These are phyloP conservation scores for Chaetops frenatus DNA, from an alignment of 2,113 vertebrate genomes.

Conservation along the genomic window DNA sequence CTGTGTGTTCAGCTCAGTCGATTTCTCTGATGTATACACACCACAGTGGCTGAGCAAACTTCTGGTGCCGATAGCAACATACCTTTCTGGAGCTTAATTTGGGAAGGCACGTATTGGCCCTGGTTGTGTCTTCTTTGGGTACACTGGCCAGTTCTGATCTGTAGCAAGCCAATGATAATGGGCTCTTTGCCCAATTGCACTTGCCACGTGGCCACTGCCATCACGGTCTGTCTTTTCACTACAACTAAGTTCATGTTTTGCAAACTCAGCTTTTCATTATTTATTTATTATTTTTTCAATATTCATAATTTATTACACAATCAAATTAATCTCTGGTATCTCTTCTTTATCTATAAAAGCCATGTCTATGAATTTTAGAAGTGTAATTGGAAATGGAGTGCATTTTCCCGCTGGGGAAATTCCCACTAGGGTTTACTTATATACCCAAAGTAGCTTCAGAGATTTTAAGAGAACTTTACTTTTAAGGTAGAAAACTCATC, in stretches of 20 bases:
- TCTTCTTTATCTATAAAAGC: not conserved
- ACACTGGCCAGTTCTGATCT: not conserved
- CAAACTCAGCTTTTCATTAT: not conserved
- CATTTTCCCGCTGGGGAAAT: not conserved
- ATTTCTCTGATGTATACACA: not conserved
- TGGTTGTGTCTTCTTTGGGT: not conserved
- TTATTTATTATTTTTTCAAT: no score
- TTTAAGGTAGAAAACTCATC: not conserved
- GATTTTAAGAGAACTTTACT: not conserved
- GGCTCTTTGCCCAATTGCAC: accelerated
- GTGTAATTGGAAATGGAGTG: not conserved
- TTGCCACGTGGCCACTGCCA: accelerated
- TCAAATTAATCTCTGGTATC: not conserved
- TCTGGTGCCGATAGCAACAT: not conserved
- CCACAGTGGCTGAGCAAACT: not conserved
- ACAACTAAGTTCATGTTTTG: not conserved
- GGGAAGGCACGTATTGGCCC: not conserved
- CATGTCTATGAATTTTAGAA: not conserved
- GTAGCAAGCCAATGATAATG: accelerated
- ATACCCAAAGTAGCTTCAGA: not conserved
- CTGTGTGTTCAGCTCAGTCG: not conserved
- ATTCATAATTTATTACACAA: not conserved
- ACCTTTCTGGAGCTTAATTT: not conserved
- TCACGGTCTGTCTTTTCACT: not conserved
- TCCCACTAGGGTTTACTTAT: not conserved